Evolutionary conservation across 2,113 vertebrate species (phyloP), one percentile per base, ranked within the genome.

Genomic region (Cyphomyrus plagiostoma): DNA sequence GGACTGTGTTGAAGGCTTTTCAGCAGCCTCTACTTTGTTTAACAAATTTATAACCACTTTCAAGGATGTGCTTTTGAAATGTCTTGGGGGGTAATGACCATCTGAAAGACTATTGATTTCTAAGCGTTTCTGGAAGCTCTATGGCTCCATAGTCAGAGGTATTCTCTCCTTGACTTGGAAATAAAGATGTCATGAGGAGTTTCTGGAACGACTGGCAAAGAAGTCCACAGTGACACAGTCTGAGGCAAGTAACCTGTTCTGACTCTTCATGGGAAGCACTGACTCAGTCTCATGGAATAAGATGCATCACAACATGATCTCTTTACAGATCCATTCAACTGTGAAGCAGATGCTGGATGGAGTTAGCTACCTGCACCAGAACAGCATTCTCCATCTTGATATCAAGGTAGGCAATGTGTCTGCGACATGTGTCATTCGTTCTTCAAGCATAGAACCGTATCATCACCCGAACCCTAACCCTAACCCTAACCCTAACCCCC

Each of bases 341-440:
- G 95, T 99, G 92, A 95, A 95, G 89, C 98, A 99, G 49, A 91
- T 99, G 83, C 94, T 99, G 19, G 97, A 98, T 88, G 98, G 98
- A 13, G 87, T 99, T 90, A 92, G 94, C 91, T 99, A 98, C 92
- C 96, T 99, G 90, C 98, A 99, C 90, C 96, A 96, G 92, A 95
- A 94, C 84, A 95, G 93, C 2, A 95, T 99, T 90, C 93, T 99
- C 87, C 98, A 99, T 92, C 94, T 99, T 86, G 98, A 99, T 90
- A 96, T 99, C 90, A 99, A 99, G 97, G 98, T 96, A 91, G 26
- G 30, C 50, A 77, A 23, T 35, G 6, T 35, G 19, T 58, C 26
- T 88, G 46, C 21, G 13, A n/a, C 30, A 4, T 53, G 2, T 62
- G 15, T 62, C 35, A 35, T 39, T 49, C n/a, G 48, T 46, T 30